Base-by-base conservation (phyloP, 2,113 vertebrate genomes). In the Hypocryptadius cinnamomeus region DNA sequence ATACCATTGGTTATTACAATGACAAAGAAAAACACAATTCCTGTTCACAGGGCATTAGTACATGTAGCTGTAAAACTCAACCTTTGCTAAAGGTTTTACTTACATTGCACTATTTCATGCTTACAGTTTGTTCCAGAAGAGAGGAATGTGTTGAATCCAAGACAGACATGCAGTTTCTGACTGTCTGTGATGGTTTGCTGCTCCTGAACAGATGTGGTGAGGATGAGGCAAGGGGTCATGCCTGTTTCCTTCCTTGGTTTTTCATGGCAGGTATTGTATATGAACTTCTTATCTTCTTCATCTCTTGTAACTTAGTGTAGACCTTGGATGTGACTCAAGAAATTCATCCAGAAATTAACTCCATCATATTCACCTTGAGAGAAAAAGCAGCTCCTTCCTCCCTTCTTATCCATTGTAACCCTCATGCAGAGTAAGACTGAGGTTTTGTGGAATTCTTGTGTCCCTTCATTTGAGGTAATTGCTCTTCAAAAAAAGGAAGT, bases 71-170 rank as follows among this genome's bases (percentile, higher is more conserved):
- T 48, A 71, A 92, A 70, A 27, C 5, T 65, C 48, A 45, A 13
- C 5, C 20, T 59, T 78, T 5, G 1, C 59, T 78, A 57, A 66
- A 72, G n/a, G 25, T 72, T 76, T 84, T 30, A 65, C 45, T 77
- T 57, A 54, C 4, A 2, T 13, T 6, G 3, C 47, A 63, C 23
- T 25, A 35, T 53, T 74, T 65, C 12, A 15, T 63, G 28, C 45
- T 82, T 60, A 63, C 11, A 39, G 31, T 31, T 64, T 88, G 56
- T 59, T 92, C 48, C 48, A 44, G 40, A 78, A 86, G 60, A 70
- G 47, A 74, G 31, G 31, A 88, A 73, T 3, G 1, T 25, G 22
- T 24, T 63, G 14, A 2, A 6, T 18, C 48, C 1, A 0, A 63
- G 59, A n/a, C 54, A 85, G 71, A 51, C 5, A 20, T 8, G 31